These are phyloP conservation scores for Catagonus wagneri DNA, from an alignment of 2,113 vertebrate species.

Conservation along the genomic window DNA sequence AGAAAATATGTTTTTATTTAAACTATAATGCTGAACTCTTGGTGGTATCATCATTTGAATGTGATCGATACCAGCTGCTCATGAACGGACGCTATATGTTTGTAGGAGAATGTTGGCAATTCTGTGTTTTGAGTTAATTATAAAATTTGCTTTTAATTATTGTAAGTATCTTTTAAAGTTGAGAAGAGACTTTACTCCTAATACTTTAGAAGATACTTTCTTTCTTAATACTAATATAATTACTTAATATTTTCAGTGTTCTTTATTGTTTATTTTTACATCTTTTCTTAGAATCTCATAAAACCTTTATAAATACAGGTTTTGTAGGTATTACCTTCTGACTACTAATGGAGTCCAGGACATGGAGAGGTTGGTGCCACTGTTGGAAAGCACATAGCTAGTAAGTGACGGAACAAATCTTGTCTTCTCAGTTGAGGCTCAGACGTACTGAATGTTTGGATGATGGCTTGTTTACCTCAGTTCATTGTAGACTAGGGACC, in stretches of 20 bases:
- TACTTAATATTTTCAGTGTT: background rate
- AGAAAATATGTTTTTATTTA: conserved; percentile 35
- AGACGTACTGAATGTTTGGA: background rate
- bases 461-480: background rate
- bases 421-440: background rate
- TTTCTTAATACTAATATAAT: background rate
- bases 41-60: background rate
- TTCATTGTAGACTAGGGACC: background rate
- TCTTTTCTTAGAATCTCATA: background rate
- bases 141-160: conserved; percentile 20
- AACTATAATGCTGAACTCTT: background rate
- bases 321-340: background rate
- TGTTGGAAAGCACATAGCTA: background rate
- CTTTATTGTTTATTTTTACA: background rate
- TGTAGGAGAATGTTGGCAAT: background rate
- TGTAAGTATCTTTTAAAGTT: background rate
- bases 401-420: background rate
- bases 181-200: background rate
- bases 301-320: background rate
- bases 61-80: background rate
- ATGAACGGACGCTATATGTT: background rate
- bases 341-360: background rate
- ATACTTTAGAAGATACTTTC: background rate
- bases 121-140: conserved; percentile 38
- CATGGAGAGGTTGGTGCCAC: background rate